A percentile compares a stretch with the other conserved stretches of the same genome.
phyloP scores from a whole-genome alignment of 2,888 invertebrate species.

The Philopedon plagiatum region DNA sequence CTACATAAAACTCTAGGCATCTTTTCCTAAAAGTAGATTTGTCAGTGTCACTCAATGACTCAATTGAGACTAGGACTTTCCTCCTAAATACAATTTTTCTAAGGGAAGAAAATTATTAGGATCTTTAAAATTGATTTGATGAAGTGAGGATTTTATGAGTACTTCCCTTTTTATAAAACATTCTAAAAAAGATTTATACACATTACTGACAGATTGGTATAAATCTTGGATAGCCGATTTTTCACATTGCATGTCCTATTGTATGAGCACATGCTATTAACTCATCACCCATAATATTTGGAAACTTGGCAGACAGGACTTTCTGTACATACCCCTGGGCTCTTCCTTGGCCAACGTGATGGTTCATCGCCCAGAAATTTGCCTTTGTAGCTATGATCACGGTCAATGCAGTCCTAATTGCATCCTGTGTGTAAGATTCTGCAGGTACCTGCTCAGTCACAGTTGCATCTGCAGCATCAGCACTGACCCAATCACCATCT shows the following conservation, averaged over 20 bases:
- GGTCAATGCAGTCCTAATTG: too few species aligned
- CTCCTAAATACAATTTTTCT: background rate
- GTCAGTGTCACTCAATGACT: background rate
- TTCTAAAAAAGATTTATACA: background rate
- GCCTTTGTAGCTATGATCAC: too few species aligned
- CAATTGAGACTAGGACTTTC: background rate
- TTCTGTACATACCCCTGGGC: too few species aligned
- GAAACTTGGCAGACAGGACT: too few species aligned
- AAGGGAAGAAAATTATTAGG: background rate
- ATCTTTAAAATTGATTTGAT: background rate
- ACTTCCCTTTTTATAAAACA: slow-evolving; percentile 6
- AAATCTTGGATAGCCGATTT: background rate
- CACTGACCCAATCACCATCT: too few species aligned
- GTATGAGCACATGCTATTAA: too few species aligned
- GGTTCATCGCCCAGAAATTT: too few species aligned
- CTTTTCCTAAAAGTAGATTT: background rate
- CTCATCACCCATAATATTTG: too few species aligned
- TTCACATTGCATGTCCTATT: background rate
- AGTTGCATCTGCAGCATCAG: too few species aligned
- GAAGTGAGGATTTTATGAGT: background rate
- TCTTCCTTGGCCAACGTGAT: too few species aligned
- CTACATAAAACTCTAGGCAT: background rate
- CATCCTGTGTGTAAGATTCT: too few species aligned
- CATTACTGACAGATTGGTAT: background rate
- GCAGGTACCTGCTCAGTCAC: too few species aligned